Base-by-base conservation (phyloP, 2,113 vertebrate genomes). In the Penelope pileata region DNA sequence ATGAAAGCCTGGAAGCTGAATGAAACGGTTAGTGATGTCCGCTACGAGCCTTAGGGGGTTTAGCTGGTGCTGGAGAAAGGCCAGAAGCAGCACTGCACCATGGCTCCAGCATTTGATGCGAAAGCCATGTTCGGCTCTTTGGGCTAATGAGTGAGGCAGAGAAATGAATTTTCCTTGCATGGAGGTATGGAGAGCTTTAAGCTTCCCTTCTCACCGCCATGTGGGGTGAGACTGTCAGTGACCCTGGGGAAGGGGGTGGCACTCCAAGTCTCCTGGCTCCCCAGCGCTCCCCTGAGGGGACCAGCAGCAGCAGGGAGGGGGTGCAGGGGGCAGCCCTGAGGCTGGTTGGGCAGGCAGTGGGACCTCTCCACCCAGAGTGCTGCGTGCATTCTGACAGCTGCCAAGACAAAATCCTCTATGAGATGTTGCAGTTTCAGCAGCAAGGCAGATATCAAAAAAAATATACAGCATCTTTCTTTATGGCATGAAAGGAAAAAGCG, bases 251-350 rank as follows among this genome's bases (percentile, higher is more conserved):
- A 45, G 19, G 18, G 54, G 59, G 43, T 19, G 24, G 27, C 19
- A 5, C 47, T 38, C 24, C 18, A n/a, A 22, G 9, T 40, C 11
- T 38, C 16, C 21, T 22, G 16, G 7, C 21, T 78, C 26, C 47
- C 29, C 21, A 24, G 29, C 36, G 12, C 10, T 51, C n/a, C 0
- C 0, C 23, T 0, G 0, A 14, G 16, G 8, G 12, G 29, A 27
- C 58, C 3, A 0, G 1, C 38, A 19, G 15, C 0, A 1, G 3
- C 3, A n/a, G 10, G 45, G 79, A 24, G 59, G 51, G 6, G 1
- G 23, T 10, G 7, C 0, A 1, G 27, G 26, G 30, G 45, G 14
- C 29, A 45, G 5, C 6, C 64, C 5, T 2, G 59, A 4, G 0
- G 5, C 34, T 47, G 42, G 4, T 18, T 1, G 1, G 32, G 10